Base-by-base conservation (phyloP, 2,888 invertebrate genomes). In the Stenurella melanura region DNA sequence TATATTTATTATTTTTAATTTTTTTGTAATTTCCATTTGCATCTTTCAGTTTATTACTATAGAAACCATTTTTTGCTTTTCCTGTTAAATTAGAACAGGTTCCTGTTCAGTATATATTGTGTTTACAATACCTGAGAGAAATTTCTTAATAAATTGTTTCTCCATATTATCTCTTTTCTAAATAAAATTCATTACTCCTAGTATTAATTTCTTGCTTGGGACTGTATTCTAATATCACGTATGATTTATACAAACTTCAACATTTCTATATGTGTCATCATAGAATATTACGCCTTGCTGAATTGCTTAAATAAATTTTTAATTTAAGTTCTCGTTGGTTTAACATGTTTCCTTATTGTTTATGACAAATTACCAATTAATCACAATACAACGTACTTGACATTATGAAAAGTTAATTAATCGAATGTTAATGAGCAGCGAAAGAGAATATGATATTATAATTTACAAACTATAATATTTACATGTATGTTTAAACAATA, bases 401-500 rank as follows among this genome's bases (percentile, higher is more conserved):
- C 77, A 79, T 79, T 77, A 77, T 50, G 57, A 67, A 74, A 73
- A 77, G 77, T 75, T 77, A 79, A 79, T 79, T 75, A 63, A 54
- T 56, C 12, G 69, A 79, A 77, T 77, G 38, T 12, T 71, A 71
- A 77, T 75, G 60, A 66, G 66, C 42, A 30, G 11, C 61, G 71
- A 19, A 58, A 58, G 11, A 74, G 69, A 78, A 77, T 63, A 68
- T 73, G 19, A 69, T 70, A 77, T 78, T 63, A 17, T 72, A 63
- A 72, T 72, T 72, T 72, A 72, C 19, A 50, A 63, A 72, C 9
- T 30, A 11, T 63, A 71, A 71, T 63, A 72, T 72, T 72, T 72
- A 72, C 72, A 72, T 72, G 72, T 78, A 77, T 77, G 80, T 72
- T 77, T 74, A 73, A 80, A 80, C 78, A 78, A 80, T 78, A 75